Base-by-base conservation (phyloP, 2,888 invertebrate genomes). In the Microdon myrmicae region DNA sequence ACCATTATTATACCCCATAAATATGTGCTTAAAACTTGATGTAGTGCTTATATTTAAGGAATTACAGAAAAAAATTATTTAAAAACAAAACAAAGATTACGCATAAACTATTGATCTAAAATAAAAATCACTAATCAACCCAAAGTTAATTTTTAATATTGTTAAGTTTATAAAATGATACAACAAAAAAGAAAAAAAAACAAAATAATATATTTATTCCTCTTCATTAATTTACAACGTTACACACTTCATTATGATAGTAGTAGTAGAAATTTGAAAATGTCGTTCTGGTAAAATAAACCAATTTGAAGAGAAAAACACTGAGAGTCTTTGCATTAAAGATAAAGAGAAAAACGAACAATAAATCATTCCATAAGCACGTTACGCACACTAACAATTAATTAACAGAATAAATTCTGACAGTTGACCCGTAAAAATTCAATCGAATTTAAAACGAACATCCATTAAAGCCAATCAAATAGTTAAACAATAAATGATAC, bases 31-130 rank as follows among this genome's bases (percentile, higher is more conserved):
- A 66, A 53, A 51, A 68, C 54, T 67, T 66, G 53, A 61, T 68
- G 68, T 68, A 68, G 68, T 64, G 37, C 38, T 49, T 69, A 64
- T 44, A 26, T 29, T 31, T 68, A 68, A 68, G 66, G 20, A 38
- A 41, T 29, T 39, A 38, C 34, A 39, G 10, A 25, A 14, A 14
- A 39, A 14, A 5, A 34, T 34, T 47, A 22, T 8, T 12, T 3
- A 54, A 38, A 39, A 12, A 28, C 28, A 31, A 34, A 22, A 43
- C 34, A 39, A 48, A 56, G 29, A 48, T 35, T 54, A 38, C 39
- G 54, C 38, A 44, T 20, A 53, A 37, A 53, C 31, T 45, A 37
- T 32, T 47, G 49, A 49, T 44, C 48, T 56, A 25, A 25, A 51
- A 41, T 8, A 20, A 14, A 47, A 45, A 41, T 14, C 20, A 29